Base-by-base conservation (phyloP, 2,113 vertebrate species). In the Cheilinus undulatus region DNA sequence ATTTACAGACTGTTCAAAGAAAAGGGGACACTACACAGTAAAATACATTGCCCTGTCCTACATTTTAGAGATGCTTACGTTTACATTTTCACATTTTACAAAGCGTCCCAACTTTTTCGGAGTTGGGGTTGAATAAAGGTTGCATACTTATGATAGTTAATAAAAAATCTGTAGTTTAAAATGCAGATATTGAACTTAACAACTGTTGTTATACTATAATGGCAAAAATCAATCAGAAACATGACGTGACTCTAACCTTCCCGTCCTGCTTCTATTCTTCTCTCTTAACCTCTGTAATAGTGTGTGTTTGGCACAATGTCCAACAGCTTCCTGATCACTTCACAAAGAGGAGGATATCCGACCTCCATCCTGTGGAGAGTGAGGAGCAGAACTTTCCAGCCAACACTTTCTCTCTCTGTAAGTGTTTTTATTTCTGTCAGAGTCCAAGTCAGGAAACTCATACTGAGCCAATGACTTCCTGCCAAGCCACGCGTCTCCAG, bases 381-480 rank as follows among this genome's bases (percentile, higher is more conserved):
- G 46, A 70, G 52, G 34, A 49, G 76, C 69, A 61, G 43, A 79
- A 58, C 68, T 43, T 53, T 68, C 15, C 20, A 5, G 65, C 46
- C 38, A 19, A 51, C 54, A 58, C 58, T 70, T 57, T 82, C n/a
- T 53, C 34, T 38, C 14, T 50, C 38, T 23, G 6, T 8, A 14
- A 34, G 61, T 54, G 51, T 49, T 73, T 85, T 85, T 54, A 63
- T 34, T 83, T 68, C 34, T 52, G 63, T 52, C 46, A 65, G 72
- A 91, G 91, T 84, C 90, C 79, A 89, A 92, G 28, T 40, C 75
- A 95, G 96, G 95, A 97, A 96, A 90, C 94, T 91, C 94, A 94
- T 95, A 88, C 89, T 78, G 90, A 92, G 92, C 93, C 93, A 87
- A 96, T 90, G 88, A 95, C 93, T 94, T 88, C 95, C 96, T 95